phyloP scores from a whole-genome alignment of 2,113 vertebrate species.

The Sisor rabdophorus region DNA sequence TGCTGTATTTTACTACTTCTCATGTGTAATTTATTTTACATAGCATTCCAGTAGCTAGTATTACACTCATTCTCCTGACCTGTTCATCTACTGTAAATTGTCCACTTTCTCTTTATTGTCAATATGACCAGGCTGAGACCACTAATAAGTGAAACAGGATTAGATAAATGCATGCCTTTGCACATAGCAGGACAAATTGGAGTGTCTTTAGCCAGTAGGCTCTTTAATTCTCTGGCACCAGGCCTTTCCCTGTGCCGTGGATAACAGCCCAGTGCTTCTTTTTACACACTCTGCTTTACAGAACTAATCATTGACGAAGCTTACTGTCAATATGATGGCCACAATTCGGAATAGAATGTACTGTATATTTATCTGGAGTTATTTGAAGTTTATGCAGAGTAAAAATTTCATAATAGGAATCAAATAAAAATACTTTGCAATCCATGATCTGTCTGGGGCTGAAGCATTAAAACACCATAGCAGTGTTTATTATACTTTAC shows the following conservation, averaged over 20 bases:
- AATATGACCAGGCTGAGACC: slow-evolving; percentile 60
- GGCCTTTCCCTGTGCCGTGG: slow-evolving; percentile 61
- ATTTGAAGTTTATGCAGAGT: not conserved
- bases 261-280: slow-evolving; percentile 63
- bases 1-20: not conserved
- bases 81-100: slow-evolving; percentile 30
- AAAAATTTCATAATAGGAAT: not conserved
- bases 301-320: not conserved
- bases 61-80: not conserved
- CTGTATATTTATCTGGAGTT: no score
- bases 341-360: not conserved
- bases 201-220: slow-evolving; percentile 66
- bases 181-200: slow-evolving; percentile 76
- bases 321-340: not conserved
- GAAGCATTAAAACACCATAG: not conserved
- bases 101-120: slow-evolving; percentile 50
- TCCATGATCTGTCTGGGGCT: not conserved
- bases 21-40: not conserved
- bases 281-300: slow-evolving; percentile 57
- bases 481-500: not conserved
- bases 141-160: slow-evolving; percentile 66
- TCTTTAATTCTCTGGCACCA: slow-evolving; percentile 72
- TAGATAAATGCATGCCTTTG: slow-evolving; percentile 70
- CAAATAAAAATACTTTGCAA: not conserved
- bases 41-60: not conserved